A percentile compares a stretch with the other conserved stretches of the same genome.
These are phyloP conservation scores for Apogon talboti DNA, from an alignment of 2,797 vertebrate species.

Conservation along the genomic window DNA sequence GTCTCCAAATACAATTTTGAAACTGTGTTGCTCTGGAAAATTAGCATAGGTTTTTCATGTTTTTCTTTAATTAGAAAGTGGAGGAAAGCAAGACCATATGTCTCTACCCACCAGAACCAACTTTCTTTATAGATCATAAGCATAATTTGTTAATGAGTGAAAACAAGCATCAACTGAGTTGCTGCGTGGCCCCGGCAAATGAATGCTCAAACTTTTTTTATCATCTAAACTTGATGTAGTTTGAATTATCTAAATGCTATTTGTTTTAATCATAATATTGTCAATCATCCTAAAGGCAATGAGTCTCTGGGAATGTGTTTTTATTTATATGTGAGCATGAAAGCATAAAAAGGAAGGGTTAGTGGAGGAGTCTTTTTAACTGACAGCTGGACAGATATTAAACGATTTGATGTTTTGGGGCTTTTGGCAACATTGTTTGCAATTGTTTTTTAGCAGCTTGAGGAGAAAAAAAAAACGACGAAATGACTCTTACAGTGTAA, in stretches of 20 bases:
- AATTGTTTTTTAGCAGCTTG: background rate
- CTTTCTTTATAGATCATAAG: background rate
- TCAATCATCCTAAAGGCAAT: constrained; percentile 3
- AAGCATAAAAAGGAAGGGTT: constrained; percentile 2
- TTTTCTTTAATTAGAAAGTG: constrained; percentile 15
- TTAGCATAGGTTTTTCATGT: background rate
- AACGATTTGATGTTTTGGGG: constrained; percentile 25
- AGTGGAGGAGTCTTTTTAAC: constrained; percentile 5
- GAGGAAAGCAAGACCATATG: background rate
- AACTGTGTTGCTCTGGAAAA: constrained; percentile 2
- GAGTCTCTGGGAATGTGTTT: background rate
- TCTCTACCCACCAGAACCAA: background rate
- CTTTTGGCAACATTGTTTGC: constrained; percentile 13
- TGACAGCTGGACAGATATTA: constrained; percentile 10
- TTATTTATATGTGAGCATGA: background rate
- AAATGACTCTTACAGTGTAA: constrained; percentile 30
- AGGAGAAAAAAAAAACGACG: constrained; percentile 15
- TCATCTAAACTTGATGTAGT: background rate
- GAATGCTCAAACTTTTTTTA: background rate
- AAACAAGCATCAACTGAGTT: too few relatives aligned
- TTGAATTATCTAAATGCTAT: constrained; percentile 2
- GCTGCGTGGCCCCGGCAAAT: background rate
- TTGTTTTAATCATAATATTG: constrained; percentile 4
- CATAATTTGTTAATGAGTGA: too few relatives aligned
- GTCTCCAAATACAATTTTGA: constrained; percentile 8